These are phyloP conservation scores for Hydrochoerus hydrochaeris DNA, from an alignment of 2,113 vertebrate species.

Conservation along the genomic window DNA sequence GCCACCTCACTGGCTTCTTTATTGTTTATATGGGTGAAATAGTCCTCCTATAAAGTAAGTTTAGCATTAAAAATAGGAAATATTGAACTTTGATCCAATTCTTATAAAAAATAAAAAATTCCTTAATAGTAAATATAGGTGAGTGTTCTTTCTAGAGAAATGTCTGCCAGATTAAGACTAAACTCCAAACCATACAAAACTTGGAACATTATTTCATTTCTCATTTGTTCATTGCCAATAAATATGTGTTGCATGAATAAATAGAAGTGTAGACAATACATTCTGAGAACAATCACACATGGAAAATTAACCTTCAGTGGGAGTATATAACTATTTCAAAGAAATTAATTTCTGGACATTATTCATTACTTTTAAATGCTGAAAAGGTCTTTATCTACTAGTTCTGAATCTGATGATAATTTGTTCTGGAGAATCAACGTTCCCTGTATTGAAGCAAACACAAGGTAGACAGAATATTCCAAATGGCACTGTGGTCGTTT, in stretches of 20 bases:
- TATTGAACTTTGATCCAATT: neutral
- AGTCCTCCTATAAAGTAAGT: neutral
- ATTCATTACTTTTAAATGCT: slow-evolving; percentile 22
- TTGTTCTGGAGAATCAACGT: neutral
- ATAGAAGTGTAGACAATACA: neutral
- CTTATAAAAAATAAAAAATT: neutral
- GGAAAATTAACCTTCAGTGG: slow-evolving; percentile 39
- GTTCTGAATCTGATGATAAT: neutral
- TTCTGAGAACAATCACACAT: neutral
- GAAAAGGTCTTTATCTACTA: neutral
- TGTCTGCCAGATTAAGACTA: neutral
- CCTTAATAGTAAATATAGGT: neutral
- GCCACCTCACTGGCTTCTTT: neutral
- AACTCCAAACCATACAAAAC: neutral
- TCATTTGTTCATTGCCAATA: neutral
- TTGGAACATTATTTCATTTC: neutral
- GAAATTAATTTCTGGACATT: slow-evolving; percentile 14
- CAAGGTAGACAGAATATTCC: slow-evolving; percentile 18
- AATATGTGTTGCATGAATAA: neutral
- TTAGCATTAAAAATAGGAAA: neutral
- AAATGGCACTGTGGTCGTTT: neutral
- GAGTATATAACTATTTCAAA: neutral
- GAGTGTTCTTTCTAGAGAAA: neutral
- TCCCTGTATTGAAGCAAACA: neutral
- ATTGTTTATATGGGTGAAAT: neutral